A percentile compares a stretch with the other conserved stretches of the same genome.
Conservation (phyloP, 1,140 invertebrate species). For the Halesus radiatus region DNA sequence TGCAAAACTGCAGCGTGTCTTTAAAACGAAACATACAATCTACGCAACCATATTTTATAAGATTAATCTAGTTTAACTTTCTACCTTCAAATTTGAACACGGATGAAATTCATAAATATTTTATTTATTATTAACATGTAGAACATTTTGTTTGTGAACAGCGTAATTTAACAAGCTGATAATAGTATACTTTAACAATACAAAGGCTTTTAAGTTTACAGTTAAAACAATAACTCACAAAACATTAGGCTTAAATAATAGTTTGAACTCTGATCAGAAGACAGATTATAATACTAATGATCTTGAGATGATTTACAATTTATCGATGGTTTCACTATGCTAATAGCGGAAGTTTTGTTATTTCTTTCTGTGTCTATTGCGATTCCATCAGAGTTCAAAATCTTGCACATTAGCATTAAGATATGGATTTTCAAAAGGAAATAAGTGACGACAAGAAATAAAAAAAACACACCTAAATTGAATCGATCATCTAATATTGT, state of each 20-base stretch:
- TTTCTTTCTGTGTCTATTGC: neutral
- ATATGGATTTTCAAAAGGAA: neutral
- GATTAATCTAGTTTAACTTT: too few species aligned
- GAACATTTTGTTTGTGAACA: neutral
- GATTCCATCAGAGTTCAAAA: conserved; percentile 2
- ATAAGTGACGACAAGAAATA: neutral
- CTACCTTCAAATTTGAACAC: too few species aligned
- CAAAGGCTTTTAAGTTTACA: neutral
- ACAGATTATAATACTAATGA: too few species aligned
- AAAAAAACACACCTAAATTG: conserved; percentile 11
- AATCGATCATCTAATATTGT: conserved; percentile 34
- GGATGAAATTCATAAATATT: too few species aligned
- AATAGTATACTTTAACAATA: neutral
- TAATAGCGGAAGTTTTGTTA: too few species aligned
- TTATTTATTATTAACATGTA: too few species aligned
- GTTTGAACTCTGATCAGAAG: neutral
- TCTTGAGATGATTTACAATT: neutral
- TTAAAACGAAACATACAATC: too few species aligned
- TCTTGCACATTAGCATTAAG: too few species aligned
- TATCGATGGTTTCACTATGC: neutral
- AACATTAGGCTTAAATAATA: neutral
- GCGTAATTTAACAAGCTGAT: neutral
- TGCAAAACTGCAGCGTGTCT: too few species aligned
- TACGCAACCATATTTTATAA: too few species aligned
- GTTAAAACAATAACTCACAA: neutral